Percentiles rank a stretch among this genome's conserved stretches.
These are phyloP conservation scores for Eudasyphora cyanicolor DNA, from an alignment of 2,888 invertebrate species.

Conservation along the genomic window DNA sequence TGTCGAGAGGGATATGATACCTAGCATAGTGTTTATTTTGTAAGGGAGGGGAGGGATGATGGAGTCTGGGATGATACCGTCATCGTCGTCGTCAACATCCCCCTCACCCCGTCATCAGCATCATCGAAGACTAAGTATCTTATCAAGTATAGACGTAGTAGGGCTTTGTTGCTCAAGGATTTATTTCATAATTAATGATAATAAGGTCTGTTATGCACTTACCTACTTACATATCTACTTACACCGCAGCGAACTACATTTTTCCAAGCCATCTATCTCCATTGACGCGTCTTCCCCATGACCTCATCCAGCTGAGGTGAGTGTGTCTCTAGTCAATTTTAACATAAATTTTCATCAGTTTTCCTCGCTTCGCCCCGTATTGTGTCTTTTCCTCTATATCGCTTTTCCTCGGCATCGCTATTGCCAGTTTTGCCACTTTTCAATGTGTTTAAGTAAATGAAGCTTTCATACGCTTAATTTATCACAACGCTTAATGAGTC, in stretches of 20 bases:
- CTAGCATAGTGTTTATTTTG: not conserved
- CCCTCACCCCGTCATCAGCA: no score
- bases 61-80: not conserved
- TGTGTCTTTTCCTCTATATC: slow-evolving; percentile 18
- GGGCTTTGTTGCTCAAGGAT: slow-evolving; percentile 55
- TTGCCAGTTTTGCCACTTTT: not conserved
- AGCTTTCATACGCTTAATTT: slow-evolving; percentile 65
- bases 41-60: slow-evolving; percentile 37
- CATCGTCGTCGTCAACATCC: no score
- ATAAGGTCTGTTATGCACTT: slow-evolving; percentile 56
- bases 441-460: slow-evolving; percentile 25
- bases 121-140: slow-evolving; percentile 1
- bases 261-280: not conserved
- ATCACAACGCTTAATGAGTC: slow-evolving; percentile 63
- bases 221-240: not conserved
- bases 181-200: slow-evolving; percentile 65
- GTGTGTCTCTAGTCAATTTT: slow-evolving; percentile 33
- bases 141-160: slow-evolving; percentile 15
- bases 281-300: slow-evolving; percentile 38
- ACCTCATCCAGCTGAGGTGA: slow-evolving; percentile 3
- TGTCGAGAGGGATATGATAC: slow-evolving; percentile 23
- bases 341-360: slow-evolving; percentile 57
- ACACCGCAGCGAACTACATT: not conserved
- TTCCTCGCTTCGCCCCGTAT: slow-evolving; percentile 34
- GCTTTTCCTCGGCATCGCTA: not conserved